Base-by-base conservation (phyloP, 2,797 vertebrate genomes). In the Micromesistius poutassou region DNA sequence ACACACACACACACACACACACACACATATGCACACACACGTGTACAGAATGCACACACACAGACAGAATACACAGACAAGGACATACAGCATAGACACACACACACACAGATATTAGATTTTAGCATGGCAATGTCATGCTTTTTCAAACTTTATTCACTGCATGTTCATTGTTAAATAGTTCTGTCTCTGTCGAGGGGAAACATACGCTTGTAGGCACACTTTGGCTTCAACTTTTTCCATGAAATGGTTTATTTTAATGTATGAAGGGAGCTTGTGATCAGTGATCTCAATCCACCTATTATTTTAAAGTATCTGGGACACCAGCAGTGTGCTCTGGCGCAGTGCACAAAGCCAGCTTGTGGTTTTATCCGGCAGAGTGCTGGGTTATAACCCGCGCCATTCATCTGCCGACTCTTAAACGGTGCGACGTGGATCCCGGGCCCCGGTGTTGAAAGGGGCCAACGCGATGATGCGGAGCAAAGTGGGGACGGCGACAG, bases 21-120 rank as follows among this genome's bases (percentile, higher is more conserved):
- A 68, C 30, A 66, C 74, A 75, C 30, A 75, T 30, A 66, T 46
- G 66, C 46, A 75, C 74, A 75, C 55, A 70, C 74, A 73, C 16
- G n/a, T n/a, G 38, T 14, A 73, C 77, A 42, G 14, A 74, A 30
- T 36, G 30, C 38, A 46, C 38, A 30, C 73, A 74, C 8, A 42
- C 73, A 30, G 7, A 74, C n/a, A 74, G 5, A 3, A 25, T 5
- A 73, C 36, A 73, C 36, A 25, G 10, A 38, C 35, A n/a, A n/a
- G n/a, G n/a, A n/a, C 72, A 38, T 22, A 73, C 33, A 38, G n/a
- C 72, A 25, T 35, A 38, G 31, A 73, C 35, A 40, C 35, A 25
- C 72, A 73, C 28, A 31, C 40, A 31, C 40, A 75, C 19, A 35
- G 30, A 35, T 30, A 36, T 36, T 36, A 6, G 0, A 42, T 42